Evolutionary conservation across 2,113 vertebrate genomes (phyloP), one percentile per base, ranked within the genome.

Genomic region (Calyptommatus sinebrachiatus): DNA sequence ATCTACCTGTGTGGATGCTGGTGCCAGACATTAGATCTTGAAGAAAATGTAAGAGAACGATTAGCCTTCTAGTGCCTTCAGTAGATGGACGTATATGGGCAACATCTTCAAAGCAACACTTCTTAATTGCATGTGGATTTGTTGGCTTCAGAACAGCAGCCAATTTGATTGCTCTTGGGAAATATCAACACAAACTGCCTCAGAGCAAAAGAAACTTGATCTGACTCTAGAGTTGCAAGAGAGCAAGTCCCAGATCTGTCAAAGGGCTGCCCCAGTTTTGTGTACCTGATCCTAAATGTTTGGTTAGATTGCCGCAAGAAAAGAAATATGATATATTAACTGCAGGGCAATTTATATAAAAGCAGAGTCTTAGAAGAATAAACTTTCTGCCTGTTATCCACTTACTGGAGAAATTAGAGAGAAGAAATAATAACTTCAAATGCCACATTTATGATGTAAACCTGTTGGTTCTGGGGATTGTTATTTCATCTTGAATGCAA

Each of bases 201-300:
- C 7, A 22, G 65, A 81, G 79, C 79, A 76, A 81, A 81, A 81
- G 73, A 76, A 81, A 69, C 53, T 81, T 81, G 73, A 69, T 76
- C 53, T 70, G 53, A 81, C 69, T 41, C 66, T 76, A 61, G 61
- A n/a, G 71, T 62, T 74, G 57, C 28, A 22, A 31, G 41, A 53
- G 71, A 78, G 41, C 63, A 73, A 69, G 65, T 48, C 41, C 81
- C 45, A n/a, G 61, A 77, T 71, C 67, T 82, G 45, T 66, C 57
- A 71, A 77, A 50, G 67, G 73, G 65, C 18, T 70, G 57, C 12
- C 74, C 28, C 16, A n/a, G 68, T 73, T 70, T 77, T 71, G 28
- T 29, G 29, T 50, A 53, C 31, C 26, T 70, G 28, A 63, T 73
- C 57, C 65, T 41, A 79, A 69, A 63, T 29, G 29, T 66, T 62